Evolutionary conservation across 1,140 invertebrate genomes (phyloP).

Genomic region (Apis cerana): DNA sequence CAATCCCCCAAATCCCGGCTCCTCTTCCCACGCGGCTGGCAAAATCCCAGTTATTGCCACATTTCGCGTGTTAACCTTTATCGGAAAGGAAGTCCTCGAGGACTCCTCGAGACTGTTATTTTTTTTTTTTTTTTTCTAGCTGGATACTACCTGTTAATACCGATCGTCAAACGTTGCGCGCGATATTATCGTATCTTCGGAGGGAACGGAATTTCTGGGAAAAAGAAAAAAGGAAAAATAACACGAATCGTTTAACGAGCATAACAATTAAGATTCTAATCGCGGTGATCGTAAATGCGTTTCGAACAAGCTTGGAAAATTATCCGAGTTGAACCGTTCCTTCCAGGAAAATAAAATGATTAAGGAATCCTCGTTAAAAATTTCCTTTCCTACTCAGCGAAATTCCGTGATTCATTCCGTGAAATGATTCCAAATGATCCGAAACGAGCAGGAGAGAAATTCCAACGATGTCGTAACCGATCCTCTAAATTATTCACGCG

Average conservation of each 20-base stretch:
- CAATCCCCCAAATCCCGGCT: neutral
- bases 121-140: neutral
- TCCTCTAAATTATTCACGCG: neutral
- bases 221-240: neutral
- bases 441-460: neutral
- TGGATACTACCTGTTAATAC: constrained; percentile 36
- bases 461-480: neutral
- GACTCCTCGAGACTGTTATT: constrained; percentile 22
- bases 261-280: neutral
- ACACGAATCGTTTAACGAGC: neutral
- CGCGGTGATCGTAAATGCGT: neutral
- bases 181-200: neutral
- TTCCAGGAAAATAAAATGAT: neutral
- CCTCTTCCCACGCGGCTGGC: constrained; percentile 47
- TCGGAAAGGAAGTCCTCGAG: constrained; percentile 23
- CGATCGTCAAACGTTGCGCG: neutral
- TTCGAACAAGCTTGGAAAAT: neutral
- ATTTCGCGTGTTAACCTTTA: constrained; percentile 59
- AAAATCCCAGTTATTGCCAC: constrained; percentile 54
- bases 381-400: neutral
- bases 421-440: too few relatives aligned
- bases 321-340: neutral
- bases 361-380: too few relatives aligned
- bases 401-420: neutral
- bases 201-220: neutral